phyloP scores from a whole-genome alignment of 2,888 invertebrate species.

The Auanema freiburgensis region DNA sequence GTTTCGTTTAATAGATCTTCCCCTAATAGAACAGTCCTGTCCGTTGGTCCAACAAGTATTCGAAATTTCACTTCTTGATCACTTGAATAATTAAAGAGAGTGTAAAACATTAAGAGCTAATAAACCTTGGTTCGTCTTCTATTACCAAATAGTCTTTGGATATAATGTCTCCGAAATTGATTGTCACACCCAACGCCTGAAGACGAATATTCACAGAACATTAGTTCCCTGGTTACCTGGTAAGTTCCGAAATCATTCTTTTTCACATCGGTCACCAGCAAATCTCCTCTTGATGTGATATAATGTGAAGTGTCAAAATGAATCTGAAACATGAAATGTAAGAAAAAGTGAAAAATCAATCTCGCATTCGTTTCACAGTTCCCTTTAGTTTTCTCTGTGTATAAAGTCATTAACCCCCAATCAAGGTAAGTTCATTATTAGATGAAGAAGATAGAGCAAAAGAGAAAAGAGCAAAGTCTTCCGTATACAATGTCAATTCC shows the following conservation, averaged over 20 bases:
- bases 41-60: conserved; percentile 5
- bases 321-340: conserved; percentile 16
- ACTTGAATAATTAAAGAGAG: background rate
- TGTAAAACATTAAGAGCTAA: background rate
- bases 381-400: background rate
- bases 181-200: conserved; percentile 17
- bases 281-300: conserved; percentile 48
- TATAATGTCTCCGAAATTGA: conserved; percentile 26
- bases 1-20: conserved; percentile 1
- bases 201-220: background rate
- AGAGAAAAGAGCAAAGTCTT: background rate
- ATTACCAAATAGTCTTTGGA: conserved; percentile 24
- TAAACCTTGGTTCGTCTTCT: conserved; percentile 17
- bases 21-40: conserved; percentile 1
- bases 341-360: no score
- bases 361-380: no score
- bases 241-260: conserved; percentile 32
- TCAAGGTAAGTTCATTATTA: no score
- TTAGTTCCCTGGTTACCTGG: conserved; percentile 15
- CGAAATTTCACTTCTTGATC: background rate
- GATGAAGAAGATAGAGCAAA: no score
- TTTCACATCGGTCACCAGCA: conserved; percentile 43
- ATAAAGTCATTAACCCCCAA: background rate
- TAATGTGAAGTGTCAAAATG: conserved; percentile 44
- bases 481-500: no score